Conservation (phyloP, 2,888 invertebrate genomes). For the Dyspetes luteomarginatus region DNA sequence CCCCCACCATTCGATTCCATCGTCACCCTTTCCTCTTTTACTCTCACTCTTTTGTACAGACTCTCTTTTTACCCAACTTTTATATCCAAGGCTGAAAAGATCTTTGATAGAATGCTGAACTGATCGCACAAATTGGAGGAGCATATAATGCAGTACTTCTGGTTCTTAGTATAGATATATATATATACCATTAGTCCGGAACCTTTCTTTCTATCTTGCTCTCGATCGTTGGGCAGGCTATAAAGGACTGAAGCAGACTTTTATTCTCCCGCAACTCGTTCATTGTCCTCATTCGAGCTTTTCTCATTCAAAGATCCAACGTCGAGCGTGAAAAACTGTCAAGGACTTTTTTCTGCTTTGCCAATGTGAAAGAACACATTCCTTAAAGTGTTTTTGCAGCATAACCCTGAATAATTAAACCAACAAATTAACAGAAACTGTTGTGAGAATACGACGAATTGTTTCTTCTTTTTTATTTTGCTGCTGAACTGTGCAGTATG, state of each 20-base stretch:
- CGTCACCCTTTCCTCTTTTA: neutral
- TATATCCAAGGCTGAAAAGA: neutral
- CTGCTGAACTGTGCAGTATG: no score
- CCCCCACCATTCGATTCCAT: neutral
- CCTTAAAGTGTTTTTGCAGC: no score
- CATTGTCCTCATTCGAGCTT: neutral
- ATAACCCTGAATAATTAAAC: no score
- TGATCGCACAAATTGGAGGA: no score
- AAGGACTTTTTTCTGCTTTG: no score
- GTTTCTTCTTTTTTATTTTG: no score
- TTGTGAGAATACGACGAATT: no score
- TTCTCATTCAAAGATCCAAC: neutral
- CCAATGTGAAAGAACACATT: no score
- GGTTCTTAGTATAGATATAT: neutral
- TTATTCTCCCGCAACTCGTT: neutral
- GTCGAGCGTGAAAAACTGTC: neutral
- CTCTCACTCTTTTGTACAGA: neutral
- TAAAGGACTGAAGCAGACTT: neutral
- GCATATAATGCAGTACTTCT: no score
- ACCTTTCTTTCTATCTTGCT: neutral
- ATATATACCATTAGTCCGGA: neutral
- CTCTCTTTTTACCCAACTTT: neutral
- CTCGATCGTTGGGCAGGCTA: neutral
- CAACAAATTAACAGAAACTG: no score
- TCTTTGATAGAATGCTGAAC: neutral